These are phyloP conservation scores for Cichladusa arquata DNA, from an alignment of 2,113 vertebrate genomes.

Conservation along the genomic window DNA sequence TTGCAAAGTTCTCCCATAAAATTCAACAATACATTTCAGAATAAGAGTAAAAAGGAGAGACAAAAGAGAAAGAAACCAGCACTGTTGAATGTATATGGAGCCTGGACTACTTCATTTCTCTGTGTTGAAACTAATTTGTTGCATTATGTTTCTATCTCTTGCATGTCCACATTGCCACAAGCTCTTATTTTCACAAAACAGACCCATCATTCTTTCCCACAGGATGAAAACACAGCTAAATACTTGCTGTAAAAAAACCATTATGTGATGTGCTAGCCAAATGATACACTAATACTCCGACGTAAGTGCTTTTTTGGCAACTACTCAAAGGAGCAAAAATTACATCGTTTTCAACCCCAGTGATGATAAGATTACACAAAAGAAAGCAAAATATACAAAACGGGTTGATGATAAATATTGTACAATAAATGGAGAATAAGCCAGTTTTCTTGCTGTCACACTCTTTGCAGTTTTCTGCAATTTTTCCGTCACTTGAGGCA, in stretches of 20 bases:
- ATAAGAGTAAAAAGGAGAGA: conserved; percentile 14
- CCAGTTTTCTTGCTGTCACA: conserved; percentile 61
- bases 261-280: conserved; percentile 76
- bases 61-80: conserved; percentile 36
- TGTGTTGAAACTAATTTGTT: conserved; percentile 74
- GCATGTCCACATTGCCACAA: conserved; percentile 71
- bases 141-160: conserved; percentile 68
- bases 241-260: conserved; percentile 74
- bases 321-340: conserved; percentile 83
- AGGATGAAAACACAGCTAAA: conserved; percentile 76
- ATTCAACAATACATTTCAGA: conserved; percentile 10
- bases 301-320: conserved; percentile 82
- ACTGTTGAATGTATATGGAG: conserved; percentile 42
- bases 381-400: conserved; percentile 78
- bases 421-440: conserved; percentile 68
- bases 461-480: conserved; percentile 61
- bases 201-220: conserved; percentile 74
- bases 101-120: conserved; percentile 70
- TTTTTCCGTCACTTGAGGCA: conserved; percentile 62
- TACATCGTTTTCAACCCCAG: conserved; percentile 75
- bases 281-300: conserved; percentile 80
- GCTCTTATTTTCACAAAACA: conserved; percentile 71
- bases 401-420: conserved; percentile 72
- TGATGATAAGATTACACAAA: conserved; percentile 78
- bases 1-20: conserved; percentile 18